Base-by-base conservation (phyloP, 1,140 invertebrate genomes). In the Papilio polytes region DNA sequence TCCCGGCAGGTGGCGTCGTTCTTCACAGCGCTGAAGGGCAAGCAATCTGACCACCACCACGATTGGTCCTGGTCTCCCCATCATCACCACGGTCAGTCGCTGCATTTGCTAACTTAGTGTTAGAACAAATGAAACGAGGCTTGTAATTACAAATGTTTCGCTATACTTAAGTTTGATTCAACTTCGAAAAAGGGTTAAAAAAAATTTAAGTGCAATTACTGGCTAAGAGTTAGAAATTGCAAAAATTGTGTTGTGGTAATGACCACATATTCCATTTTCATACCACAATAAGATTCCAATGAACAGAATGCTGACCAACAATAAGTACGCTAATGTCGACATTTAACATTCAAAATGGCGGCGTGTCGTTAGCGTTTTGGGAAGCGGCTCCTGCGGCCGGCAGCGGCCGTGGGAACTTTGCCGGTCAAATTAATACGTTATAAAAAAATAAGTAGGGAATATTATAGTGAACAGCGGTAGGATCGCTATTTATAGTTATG, bases 11-110 rank as follows among this genome's bases (percentile, higher is more conserved):
- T 92, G 26, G 88, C 88, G 6, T 89, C 91, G 9, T 91, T 90
- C 80, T 89, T 92, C 85, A 91, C 91, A 8, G 44, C 84, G 1
- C 81, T 90, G 70, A 92, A 91, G 53, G 78, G 74, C 15, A 90
- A 90, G 48, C 81, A 90, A 15, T n/a, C 13, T 4, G 15, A 20
- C 12, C 72, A 81, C 7, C 80, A 88, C 15, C 83, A 86, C 48
- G 87, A 89, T 2, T 86, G 82, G 70, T 81, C 84, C 2, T 91
- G 90, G 87, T 15, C 87, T 3, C 87, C 88, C 12, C 86, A 88
- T 73, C 80, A 83, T n/a, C 84, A 86, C 73, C 87, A 88, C 73
- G 88, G 86, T 86, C 73, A 80, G 84, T 80, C 1, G 3, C 4
- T 56, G 53, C 48, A 1, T 51, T 18, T 51, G n/a, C 18, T 20